phyloP scores from a whole-genome alignment of 2,113 vertebrate species.

The Apteryx mantelli region DNA sequence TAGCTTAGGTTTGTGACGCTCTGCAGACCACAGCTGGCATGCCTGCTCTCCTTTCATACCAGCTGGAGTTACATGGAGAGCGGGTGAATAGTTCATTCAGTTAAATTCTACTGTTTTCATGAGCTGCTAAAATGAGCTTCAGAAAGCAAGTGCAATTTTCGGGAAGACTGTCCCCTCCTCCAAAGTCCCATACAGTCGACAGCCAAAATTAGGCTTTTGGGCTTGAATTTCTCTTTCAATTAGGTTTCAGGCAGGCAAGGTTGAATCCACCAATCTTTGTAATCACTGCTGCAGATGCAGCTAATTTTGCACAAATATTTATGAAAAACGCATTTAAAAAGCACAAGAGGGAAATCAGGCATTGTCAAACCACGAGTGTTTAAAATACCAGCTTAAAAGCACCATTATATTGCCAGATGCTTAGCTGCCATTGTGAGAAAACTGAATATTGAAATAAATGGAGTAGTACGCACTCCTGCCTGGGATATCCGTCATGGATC shows the following conservation, averaged over 20 bases:
- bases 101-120: background rate
- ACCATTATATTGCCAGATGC: background rate
- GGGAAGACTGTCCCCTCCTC: accelerated
- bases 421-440: background rate
- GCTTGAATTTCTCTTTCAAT: background rate
- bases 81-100: accelerated
- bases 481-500: accelerated
- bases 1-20: accelerated
- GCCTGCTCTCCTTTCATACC: background rate
- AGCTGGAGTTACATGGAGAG: accelerated
- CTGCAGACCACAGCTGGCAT: background rate
- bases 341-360: background rate
- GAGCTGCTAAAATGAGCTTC: background rate
- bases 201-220: background rate
- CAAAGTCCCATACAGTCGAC: accelerated
- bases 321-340: background rate
- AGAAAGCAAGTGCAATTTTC: background rate
- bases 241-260: background rate
- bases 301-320: background rate
- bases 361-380: background rate
- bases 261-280: accelerated
- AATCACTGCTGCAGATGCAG: background rate
- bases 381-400: background rate
- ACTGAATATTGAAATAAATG: background rate
- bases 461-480: accelerated